Percentiles rank a stretch among this genome's conserved stretches.
These are phyloP conservation scores for Strix aluco DNA, from an alignment of 2,113 vertebrate genomes.

Conservation along the genomic window DNA sequence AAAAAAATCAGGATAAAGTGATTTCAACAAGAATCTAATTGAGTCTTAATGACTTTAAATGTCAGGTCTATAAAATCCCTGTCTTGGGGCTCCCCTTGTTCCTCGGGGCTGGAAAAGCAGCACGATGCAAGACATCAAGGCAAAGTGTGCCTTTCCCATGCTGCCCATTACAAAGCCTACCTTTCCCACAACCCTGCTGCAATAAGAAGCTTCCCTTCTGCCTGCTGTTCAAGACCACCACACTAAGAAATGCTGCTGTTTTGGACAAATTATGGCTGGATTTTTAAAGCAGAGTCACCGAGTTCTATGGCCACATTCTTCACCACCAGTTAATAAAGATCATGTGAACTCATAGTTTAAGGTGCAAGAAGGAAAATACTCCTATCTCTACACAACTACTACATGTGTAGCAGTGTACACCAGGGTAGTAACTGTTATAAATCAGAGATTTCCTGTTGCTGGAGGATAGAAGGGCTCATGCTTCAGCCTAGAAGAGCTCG, in stretches of 20 bases:
- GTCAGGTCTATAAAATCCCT: neutral
- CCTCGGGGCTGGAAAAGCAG: neutral
- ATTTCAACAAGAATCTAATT: neutral
- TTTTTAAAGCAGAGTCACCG: neutral
- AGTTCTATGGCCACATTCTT: neutral
- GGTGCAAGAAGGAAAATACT: neutral
- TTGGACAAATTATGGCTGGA: neutral
- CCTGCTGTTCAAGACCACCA: neutral
- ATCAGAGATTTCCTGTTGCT: neutral
- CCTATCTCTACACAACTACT: too few relatives aligned
- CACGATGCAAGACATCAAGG: neutral
- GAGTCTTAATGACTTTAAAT: neutral
- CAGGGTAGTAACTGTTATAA: neutral
- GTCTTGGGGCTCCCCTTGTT: neutral
- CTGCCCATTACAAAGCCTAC: neutral
- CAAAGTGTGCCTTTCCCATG: neutral
- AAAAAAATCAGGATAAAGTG: neutral
- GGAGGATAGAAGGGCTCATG: neutral
- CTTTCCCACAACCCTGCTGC: neutral
- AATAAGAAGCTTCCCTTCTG: neutral
- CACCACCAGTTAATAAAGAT: neutral
- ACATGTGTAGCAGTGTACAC: rapidly evolving
- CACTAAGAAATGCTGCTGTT: neutral
- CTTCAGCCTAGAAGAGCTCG: neutral
- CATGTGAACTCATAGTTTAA: neutral